phyloP scores from a whole-genome alignment of 2,797 vertebrate genomes.

The Megalops cyprinoides region DNA sequence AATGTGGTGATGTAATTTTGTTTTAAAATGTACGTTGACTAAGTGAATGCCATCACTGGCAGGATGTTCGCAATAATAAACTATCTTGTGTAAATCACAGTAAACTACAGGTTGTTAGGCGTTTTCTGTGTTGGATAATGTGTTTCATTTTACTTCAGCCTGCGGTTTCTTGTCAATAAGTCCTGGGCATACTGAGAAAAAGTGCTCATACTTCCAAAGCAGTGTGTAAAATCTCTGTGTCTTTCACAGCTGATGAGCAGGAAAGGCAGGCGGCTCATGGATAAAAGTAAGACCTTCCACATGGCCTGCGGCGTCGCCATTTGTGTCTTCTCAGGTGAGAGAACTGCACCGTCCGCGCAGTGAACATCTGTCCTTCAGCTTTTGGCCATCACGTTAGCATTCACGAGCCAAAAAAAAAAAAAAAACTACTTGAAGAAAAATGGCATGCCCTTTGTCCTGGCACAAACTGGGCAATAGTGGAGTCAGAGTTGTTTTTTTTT shows the following conservation, averaged over 20 bases:
- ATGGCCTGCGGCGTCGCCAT: conserved; percentile 88
- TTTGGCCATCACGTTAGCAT: background rate
- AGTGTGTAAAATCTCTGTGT: conserved; percentile 10
- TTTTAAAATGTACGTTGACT: background rate
- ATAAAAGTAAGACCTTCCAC: conserved; percentile 94
- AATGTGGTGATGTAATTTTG: background rate
- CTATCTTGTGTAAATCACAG: background rate
- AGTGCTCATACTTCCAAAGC: no score
- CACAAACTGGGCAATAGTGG: background rate
- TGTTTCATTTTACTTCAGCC: no score
- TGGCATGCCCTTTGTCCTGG: background rate
- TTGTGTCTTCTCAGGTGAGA: conserved; percentile 91
- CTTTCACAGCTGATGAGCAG: conserved; percentile 83
- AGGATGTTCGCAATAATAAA: background rate
- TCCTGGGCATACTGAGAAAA: no score
- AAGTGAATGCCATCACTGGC: background rate
- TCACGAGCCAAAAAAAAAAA: background rate
- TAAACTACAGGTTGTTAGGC: background rate
- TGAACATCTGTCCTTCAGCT: background rate
- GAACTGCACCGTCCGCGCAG: background rate
- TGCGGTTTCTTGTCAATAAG: no score
- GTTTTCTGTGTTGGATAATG: background rate
- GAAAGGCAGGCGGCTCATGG: conserved; percentile 86
- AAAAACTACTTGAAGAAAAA: background rate
- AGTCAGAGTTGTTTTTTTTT: no score